phyloP scores from a whole-genome alignment of 1,140 invertebrate species.

The Coelopa frigida region DNA sequence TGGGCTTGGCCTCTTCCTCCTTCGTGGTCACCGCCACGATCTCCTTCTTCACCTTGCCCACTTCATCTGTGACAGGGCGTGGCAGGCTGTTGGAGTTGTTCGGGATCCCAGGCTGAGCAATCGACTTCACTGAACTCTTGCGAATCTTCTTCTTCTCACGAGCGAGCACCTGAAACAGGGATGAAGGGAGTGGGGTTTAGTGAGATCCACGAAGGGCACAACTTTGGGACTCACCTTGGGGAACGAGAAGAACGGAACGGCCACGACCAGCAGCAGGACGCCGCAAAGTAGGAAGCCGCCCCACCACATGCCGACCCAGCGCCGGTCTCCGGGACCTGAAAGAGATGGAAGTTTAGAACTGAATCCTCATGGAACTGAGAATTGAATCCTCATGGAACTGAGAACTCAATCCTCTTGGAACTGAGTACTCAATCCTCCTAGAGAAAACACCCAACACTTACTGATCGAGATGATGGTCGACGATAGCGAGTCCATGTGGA shows the following conservation, averaged over 20 bases:
- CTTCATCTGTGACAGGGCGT: constrained; percentile 44
- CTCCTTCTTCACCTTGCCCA: constrained; percentile 46
- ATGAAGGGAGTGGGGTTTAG: too few species aligned
- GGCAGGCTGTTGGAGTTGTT: constrained; percentile 35
- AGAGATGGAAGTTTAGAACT: too few species aligned
- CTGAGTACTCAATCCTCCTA: constrained; percentile 19
- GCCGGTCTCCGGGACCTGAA: constrained; percentile 67
- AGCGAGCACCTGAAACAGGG: constrained; percentile 48
- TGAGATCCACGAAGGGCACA: too few species aligned
- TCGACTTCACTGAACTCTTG: constrained; percentile 66
- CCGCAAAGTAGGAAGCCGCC: constrained; percentile 82
- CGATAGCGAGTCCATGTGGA: constrained; percentile 81
- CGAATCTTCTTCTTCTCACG: constrained; percentile 76
- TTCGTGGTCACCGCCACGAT: constrained; percentile 37
- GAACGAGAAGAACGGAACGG: constrained; percentile 82
- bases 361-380: too few species aligned
- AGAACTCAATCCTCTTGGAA: neutral
- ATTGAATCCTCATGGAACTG: neutral
- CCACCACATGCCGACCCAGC: constrained; percentile 95
- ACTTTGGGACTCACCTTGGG: constrained; percentile 60
- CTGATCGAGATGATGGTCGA: constrained; percentile 63
- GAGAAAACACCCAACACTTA: constrained; percentile 52
- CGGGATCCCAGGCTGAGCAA: constrained; percentile 27
- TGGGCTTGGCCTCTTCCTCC: constrained; percentile 44
- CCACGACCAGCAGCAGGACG: constrained; percentile 69